Percentiles rank a stretch among this genome's conserved stretches.
phyloP scores from a whole-genome alignment of 2,113 vertebrate genomes.

The Engraulis encrasicolus region DNA sequence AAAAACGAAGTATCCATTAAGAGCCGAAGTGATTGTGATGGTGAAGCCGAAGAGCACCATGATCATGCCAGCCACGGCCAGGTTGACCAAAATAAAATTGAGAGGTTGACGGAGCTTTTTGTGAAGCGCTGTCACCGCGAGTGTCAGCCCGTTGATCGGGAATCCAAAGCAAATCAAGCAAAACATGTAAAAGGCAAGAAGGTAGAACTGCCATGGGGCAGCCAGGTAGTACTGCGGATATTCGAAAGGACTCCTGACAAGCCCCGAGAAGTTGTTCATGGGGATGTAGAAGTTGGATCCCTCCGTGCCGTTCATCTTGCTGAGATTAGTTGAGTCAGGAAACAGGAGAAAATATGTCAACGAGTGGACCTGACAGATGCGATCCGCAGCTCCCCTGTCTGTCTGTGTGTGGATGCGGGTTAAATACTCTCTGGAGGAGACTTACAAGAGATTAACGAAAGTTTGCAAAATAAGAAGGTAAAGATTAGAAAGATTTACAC shows the following conservation, averaged over 20 bases:
- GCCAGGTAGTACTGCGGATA: conserved; percentile 81
- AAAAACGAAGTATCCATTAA: conserved; percentile 72
- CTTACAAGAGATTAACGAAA: not conserved
- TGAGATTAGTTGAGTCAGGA: not conserved
- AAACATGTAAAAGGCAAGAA: conserved; percentile 76
- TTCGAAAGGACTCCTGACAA: conserved; percentile 79
- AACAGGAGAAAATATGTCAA: not conserved
- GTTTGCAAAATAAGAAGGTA: not conserved
- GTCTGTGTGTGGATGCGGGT: not conserved
- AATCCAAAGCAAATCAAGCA: conserved; percentile 75
- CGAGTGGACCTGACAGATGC: not conserved
- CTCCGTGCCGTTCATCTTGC: conserved; percentile 78
- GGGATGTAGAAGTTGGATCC: conserved; percentile 81
- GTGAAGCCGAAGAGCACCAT: conserved; percentile 79
- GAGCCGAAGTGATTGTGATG: conserved; percentile 66
- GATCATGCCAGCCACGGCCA: too few species aligned
- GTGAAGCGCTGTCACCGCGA: conserved; percentile 79
- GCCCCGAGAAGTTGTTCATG: too few species aligned
- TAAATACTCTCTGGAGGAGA: conserved; percentile 8
- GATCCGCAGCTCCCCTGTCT: not conserved
- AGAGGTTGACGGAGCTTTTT: conserved; percentile 82
- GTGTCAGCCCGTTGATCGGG: conserved; percentile 81
- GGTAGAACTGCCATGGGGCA: conserved; percentile 67
- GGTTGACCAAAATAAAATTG: too few species aligned
- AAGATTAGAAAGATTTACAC: not conserved